Conservation (phyloP, 2,888 invertebrate species). For the Meta bourneti region DNA sequence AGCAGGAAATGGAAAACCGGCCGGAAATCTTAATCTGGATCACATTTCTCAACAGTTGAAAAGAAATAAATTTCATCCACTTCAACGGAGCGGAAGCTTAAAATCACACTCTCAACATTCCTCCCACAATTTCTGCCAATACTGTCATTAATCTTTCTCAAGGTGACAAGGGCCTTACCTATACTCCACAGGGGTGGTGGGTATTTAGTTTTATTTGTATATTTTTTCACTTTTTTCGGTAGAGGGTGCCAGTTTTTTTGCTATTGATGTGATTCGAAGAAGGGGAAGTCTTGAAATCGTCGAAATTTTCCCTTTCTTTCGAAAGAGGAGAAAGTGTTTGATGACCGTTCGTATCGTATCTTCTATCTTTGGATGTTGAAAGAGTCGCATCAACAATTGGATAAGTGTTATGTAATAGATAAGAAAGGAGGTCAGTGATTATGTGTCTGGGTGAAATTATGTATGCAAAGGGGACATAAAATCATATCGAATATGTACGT, state of each 20-base stretch:
- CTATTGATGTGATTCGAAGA: not conserved
- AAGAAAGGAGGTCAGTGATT: conserved; percentile 40
- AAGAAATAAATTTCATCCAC: conserved; percentile 69
- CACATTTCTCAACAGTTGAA: conserved; percentile 59
- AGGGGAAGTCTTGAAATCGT: not conserved
- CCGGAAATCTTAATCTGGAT: conserved; percentile 70
- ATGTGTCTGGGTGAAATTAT: no score
- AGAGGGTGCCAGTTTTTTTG: conserved; percentile 54
- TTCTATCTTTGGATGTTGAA: conserved; percentile 42
- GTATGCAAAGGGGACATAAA: no score
- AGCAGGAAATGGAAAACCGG: conserved; percentile 38
- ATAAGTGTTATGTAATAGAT: conserved; percentile 50
- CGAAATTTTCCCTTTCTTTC: not conserved
- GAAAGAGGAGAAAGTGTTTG: conserved; percentile 29
- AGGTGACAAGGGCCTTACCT: conserved; percentile 41
- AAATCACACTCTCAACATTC: conserved; percentile 73
- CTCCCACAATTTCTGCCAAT: conserved; percentile 69
- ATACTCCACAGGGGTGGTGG: conserved; percentile 23
- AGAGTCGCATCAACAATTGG: conserved; percentile 45
- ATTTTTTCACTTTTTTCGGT: conserved; percentile 34
- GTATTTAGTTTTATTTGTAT: conserved; percentile 58
- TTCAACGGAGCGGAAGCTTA: conserved; percentile 64
- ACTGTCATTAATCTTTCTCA: conserved; percentile 70
- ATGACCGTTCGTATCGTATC: conserved; percentile 25
- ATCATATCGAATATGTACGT: no score